phyloP scores from a whole-genome alignment of 2,888 invertebrate species.

The Synergus laeviventris region DNA sequence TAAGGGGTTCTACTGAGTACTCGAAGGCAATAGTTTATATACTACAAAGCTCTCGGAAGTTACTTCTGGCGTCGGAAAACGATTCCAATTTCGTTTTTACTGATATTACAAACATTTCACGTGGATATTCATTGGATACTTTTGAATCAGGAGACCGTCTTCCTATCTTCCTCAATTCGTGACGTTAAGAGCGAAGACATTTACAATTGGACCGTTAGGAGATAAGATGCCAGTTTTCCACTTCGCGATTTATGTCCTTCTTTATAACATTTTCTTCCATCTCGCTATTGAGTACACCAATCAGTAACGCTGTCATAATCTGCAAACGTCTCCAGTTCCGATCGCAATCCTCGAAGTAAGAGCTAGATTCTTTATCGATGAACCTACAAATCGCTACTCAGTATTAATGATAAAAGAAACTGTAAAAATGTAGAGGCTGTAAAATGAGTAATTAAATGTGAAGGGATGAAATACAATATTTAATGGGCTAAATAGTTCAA shows the following conservation, averaged over 20 bases:
- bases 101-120: slow-evolving; percentile 7
- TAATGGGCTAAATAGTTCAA: not conserved
- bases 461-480: slow-evolving; percentile 5
- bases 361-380: too few species aligned
- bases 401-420: not conserved
- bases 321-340: not conserved
- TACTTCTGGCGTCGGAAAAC: not conserved
- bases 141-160: not conserved
- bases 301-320: not conserved
- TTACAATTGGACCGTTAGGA: not conserved
- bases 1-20: slow-evolving; percentile 12
- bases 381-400: too few species aligned
- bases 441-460: slow-evolving; percentile 10
- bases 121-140: slow-evolving; percentile 18
- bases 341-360: too few species aligned
- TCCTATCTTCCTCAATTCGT: slow-evolving; percentile 1
- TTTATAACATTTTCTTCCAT: slow-evolving; percentile 1
- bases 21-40: not conserved
- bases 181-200: not conserved
- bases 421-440: not conserved
- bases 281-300: not conserved
- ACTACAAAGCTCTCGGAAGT: not conserved
- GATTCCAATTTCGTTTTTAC: not conserved
- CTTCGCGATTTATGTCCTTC: not conserved
- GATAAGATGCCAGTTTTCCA: not conserved